Evolutionary conservation across 2,888 invertebrate species (phyloP).

Genomic region (Drosophila peninsularis): DNA sequence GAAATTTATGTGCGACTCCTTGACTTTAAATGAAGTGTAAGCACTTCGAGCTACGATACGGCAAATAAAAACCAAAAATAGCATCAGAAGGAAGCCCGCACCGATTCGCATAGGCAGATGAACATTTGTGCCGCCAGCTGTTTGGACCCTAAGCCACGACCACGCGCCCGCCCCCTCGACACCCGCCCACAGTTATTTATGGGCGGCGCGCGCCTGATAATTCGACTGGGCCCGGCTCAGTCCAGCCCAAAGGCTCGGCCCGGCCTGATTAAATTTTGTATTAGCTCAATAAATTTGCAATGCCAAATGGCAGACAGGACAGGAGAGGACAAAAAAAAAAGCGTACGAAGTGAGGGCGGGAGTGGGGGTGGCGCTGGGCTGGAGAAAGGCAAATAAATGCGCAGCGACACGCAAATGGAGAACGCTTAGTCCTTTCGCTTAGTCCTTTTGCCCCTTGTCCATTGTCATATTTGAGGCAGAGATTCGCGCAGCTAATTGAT

Average conservation of each 20-base stretch:
- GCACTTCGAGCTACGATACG: conserved; percentile 28
- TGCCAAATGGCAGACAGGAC: conserved; percentile 42
- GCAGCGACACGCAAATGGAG: conserved; percentile 73
- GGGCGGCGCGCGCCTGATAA: conserved; percentile 73
- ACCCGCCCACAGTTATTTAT: conserved; percentile 62
- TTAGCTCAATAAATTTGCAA: conserved; percentile 77
- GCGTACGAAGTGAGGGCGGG: neutral
- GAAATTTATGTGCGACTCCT: conserved; percentile 77
- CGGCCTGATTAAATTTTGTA: conserved; percentile 78
- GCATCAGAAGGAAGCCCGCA: neutral
- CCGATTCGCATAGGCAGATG: conserved; percentile 19
- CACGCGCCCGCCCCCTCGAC: neutral
- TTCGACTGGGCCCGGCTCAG: conserved; percentile 20
- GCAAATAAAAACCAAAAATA: conserved; percentile 6
- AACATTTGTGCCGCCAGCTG: conserved; percentile 65
- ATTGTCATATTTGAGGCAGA: conserved; percentile 67
- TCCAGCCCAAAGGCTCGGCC: conserved; percentile 46
- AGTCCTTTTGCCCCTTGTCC: conserved; percentile 21
- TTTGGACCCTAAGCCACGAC: conserved; percentile 30
- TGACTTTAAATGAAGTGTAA: conserved; percentile 78
- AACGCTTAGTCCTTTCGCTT: conserved; percentile 42
- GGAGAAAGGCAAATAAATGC: conserved; percentile 44
- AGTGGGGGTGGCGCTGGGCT: too few species aligned
- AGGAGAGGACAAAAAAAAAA: conserved; percentile 1
- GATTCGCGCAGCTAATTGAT: conserved; percentile 63